A percentile compares a stretch with the other conserved stretches of the same genome.
Conservation (phyloP, 2,113 vertebrate genomes). For the Thamnaconus septentrionalis region DNA sequence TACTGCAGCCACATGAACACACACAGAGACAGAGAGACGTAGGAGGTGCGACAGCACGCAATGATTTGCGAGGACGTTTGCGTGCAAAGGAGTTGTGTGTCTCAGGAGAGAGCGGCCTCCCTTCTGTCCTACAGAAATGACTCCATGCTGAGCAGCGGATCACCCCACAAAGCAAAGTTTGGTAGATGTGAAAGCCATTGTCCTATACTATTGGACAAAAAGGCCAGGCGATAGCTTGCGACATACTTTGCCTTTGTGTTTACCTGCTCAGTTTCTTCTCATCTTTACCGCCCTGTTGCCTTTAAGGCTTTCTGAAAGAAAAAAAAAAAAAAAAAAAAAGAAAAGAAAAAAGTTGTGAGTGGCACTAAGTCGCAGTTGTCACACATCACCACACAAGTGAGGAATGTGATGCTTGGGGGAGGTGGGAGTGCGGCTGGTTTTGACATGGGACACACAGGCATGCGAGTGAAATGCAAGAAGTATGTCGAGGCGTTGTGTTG, state of each 20-base stretch:
- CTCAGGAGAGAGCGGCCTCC: constrained; percentile 1
- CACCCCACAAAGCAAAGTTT: constrained; percentile 52
- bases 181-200: constrained; percentile 32
- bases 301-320: constrained; percentile 49
- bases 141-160: constrained; percentile 28
- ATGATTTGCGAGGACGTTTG: not conserved
- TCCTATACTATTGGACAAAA: constrained; percentile 50
- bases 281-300: constrained; percentile 36
- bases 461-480: constrained; percentile 49
- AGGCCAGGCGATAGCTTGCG: constrained; percentile 34
- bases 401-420: constrained; percentile 45
- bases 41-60: no score
- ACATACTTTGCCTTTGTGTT: constrained; percentile 38
- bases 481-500: constrained; percentile 28
- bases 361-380: constrained; percentile 68
- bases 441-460: constrained; percentile 53
- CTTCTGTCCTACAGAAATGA: constrained; percentile 19
- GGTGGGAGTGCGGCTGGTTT: constrained; percentile 9
- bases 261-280: constrained; percentile 36
- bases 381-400: constrained; percentile 61
- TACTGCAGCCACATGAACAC: no score
- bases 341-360: constrained; percentile 49
- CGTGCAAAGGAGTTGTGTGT: constrained; percentile 12
- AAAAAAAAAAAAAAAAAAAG: no score
- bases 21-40: no score